Conservation (phyloP, 2,888 invertebrate genomes). For the Ommatoiulus sabulosus region DNA sequence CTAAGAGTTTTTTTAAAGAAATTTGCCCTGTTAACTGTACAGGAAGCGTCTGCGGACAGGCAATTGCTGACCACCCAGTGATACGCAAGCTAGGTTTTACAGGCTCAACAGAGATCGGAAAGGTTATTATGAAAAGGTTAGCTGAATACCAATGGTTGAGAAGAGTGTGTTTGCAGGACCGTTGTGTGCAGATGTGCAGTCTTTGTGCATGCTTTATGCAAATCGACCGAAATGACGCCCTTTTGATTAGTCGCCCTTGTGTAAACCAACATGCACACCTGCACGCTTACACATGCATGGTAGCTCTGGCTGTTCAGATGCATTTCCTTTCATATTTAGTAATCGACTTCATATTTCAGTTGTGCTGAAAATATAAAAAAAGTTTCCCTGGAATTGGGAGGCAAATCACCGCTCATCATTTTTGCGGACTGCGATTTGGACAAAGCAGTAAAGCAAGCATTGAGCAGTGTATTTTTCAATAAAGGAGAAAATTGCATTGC, state of each 20-base stretch:
- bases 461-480: conserved; percentile 96
- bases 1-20: neutral
- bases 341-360: conserved; percentile 65
- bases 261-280: too few relatives aligned
- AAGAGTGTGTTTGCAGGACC: too few relatives aligned
- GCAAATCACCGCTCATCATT: conserved; percentile 94
- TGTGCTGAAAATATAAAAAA: conserved; percentile 94
- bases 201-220: conserved; percentile 51
- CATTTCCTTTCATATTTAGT: neutral
- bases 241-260: too few relatives aligned
- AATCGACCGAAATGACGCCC: too few relatives aligned
- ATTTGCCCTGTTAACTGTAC: conserved; percentile 53
- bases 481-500: conserved; percentile 99
- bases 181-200: neutral
- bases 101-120: conserved; percentile 92
- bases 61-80: conserved; percentile 84
- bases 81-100: conserved; percentile 96
- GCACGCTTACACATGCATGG: too few relatives aligned
- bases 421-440: conserved; percentile 95
- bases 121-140: conserved; percentile 85
- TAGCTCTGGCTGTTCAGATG: too few relatives aligned
- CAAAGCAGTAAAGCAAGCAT: conserved; percentile 91
- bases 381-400: conserved; percentile 93
- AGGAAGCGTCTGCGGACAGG: conserved; percentile 85
- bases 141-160: neutral